phyloP scores from a whole-genome alignment of 2,113 vertebrate genomes.

The Ctenomys sociabilis region DNA sequence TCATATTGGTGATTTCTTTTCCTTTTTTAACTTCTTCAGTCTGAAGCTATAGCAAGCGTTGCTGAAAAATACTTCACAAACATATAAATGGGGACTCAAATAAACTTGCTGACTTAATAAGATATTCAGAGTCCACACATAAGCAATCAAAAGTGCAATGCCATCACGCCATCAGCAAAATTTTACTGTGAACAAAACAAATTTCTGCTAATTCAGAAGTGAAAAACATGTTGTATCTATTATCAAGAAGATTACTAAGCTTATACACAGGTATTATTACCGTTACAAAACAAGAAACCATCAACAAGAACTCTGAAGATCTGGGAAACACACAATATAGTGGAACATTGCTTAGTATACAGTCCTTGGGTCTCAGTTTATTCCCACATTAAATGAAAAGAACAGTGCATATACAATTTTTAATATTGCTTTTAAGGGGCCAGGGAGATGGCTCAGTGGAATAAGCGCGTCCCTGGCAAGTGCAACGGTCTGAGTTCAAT shows the following conservation, averaged over 20 bases:
- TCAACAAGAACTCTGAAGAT: background rate
- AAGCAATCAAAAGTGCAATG: background rate
- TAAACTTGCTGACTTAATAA: background rate
- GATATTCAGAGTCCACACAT: background rate
- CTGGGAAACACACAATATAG: background rate
- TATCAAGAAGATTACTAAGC: background rate
- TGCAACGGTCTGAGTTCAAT: too few species aligned
- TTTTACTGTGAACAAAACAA: background rate
- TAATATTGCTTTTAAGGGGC: background rate
- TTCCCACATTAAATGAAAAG: background rate
- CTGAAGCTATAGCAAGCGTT: background rate
- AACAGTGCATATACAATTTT: background rate
- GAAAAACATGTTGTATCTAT: background rate
- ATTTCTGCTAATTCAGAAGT: background rate
- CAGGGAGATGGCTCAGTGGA: too few species aligned
- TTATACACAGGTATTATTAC: background rate
- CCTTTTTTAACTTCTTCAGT: background rate
- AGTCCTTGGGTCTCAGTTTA: background rate
- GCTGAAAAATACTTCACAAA: background rate
- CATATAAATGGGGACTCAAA: background rate
- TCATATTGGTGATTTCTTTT: background rate
- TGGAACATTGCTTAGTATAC: background rate
- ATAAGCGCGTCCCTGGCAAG: too few species aligned
- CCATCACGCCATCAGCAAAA: background rate
- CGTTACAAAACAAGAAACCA: background rate